phyloP scores from a whole-genome alignment of 2,113 vertebrate species.

The Petroica traversi region DNA sequence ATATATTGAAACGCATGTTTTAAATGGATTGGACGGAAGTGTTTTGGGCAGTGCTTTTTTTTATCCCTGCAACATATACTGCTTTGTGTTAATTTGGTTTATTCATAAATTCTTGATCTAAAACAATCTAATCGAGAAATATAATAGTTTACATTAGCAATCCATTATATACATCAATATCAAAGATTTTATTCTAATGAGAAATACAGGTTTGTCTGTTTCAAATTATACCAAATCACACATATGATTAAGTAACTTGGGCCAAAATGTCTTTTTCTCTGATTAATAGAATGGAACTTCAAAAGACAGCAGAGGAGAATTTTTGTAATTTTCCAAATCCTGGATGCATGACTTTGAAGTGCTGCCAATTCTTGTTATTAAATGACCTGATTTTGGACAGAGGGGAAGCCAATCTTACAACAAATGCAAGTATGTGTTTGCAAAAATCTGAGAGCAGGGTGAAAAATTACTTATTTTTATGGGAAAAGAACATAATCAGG shows the following conservation, averaged over 20 bases:
- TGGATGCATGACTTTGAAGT: neutral
- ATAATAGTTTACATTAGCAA: neutral
- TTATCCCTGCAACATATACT: neutral
- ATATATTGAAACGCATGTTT: neutral
- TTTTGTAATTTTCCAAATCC: neutral
- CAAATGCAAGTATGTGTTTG: neutral
- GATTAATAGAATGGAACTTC: neutral
- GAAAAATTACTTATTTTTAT: neutral
- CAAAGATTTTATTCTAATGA: neutral
- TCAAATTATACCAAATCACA: neutral
- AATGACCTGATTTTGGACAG: neutral
- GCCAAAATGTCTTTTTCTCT: slow-evolving; percentile 12
- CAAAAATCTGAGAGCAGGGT: neutral
- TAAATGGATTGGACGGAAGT: neutral
- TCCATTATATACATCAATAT: neutral
- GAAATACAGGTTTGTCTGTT: neutral
- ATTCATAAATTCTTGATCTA: neutral
- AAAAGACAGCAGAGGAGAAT: neutral
- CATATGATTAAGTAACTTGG: neutral
- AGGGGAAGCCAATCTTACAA: neutral
- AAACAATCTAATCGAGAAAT: neutral
- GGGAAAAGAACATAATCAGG: neutral
- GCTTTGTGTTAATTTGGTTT: neutral
- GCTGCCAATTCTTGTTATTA: neutral
- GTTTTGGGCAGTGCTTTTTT: neutral